Evolutionary conservation across 1,140 invertebrate species (phyloP), one percentile per base, ranked within the genome.

Genomic region (Tribolium castaneum): DNA sequence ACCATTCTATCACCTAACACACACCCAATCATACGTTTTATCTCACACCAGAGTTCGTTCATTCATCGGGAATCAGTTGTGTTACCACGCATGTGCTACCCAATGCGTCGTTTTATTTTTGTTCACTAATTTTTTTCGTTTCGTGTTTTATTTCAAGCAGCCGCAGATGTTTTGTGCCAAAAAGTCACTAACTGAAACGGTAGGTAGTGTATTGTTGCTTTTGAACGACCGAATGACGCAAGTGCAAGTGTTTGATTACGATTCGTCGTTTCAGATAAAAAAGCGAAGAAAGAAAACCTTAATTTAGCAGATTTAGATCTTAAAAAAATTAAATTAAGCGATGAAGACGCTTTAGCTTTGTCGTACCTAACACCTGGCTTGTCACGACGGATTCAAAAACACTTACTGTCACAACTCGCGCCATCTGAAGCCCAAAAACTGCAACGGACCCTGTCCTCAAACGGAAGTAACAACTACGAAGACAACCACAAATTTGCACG

Each of bases 301-400:
- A 91, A 92, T 85, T 87, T 92, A 84, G 90, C 90, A 45, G 90
- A 92, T 82, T 86, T 92, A 79, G 90, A 92, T 86, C 83, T 92
- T 75, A 91, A 90, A 81, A 88, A 90, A 78, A 88, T 92, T 79
- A 88, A 90, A 84, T 87, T 92, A 19, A 91, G 90, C 78, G 91
- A 92, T 85, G 89, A 90, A 82, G 92, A 92, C 86, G 87, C 91
- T 80, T 88, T 89, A 80, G 91, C 91, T 75, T 85, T 92, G 82
- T 92, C 90, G 4, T 91, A 90, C 79, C 88, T 92, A 52, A 92
- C 91, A 62, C 91, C 91, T 6, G 90, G 89, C 70, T 84, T 92
- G 79, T 90, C 91, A 50, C 89, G 90, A 79, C 88, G 90, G 30
- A 89, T 92, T 81, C 90, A 92, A 86, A 90, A 89, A 79, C 91